Base-by-base conservation (phyloP, 2,797 vertebrate genomes). In the Xyrichtys novacula region DNA sequence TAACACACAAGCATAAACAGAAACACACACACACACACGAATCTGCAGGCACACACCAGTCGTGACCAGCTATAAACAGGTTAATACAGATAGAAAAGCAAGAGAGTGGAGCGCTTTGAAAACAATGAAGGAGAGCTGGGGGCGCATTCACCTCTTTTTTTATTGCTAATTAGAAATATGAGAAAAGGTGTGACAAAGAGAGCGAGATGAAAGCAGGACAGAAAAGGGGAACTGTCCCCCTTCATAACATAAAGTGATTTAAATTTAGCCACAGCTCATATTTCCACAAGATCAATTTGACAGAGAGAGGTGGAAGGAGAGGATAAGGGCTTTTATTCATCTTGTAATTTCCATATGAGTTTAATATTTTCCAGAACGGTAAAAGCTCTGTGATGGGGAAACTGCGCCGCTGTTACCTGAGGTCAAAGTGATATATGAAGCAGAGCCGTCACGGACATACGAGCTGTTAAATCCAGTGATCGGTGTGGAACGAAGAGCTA, bases 381-480 rank as follows among this genome's bases (percentile, higher is more conserved):
- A n/a, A 44, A 48, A 44, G 64, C 34, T 20, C n/a, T 42, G 17
- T 28, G 44, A 46, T 42, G 52, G 53, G 38, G 32, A 71, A 11
- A 57, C 28, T 22, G 54, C 23, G 2, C 14, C 28, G 29, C 47
- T n/a, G 38, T 40, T 58, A 69, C 50, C 63, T 40, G 43, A 46
- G 34, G 65, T 77, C 57, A 68, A 42, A 79, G 17, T 19, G 48
- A 78, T 59, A 39, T 22, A 52, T 25, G 46, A 77, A 29, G 65
- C 65, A 28, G 20, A 9, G 23, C 6, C 6, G 6, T 39, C 50
- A 22, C 58, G 58, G 60, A 64, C 39, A 49, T 61, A 59, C 65
- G 68, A 78, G 65, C 61, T 42, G 46, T 77, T 42, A 78, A 76
- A 78, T 76, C 61, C 50, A 61, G 36, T 62, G 57, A 70, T 67